Conservation (phyloP, 2,113 vertebrate species). For the Perccottus glenii region DNA sequence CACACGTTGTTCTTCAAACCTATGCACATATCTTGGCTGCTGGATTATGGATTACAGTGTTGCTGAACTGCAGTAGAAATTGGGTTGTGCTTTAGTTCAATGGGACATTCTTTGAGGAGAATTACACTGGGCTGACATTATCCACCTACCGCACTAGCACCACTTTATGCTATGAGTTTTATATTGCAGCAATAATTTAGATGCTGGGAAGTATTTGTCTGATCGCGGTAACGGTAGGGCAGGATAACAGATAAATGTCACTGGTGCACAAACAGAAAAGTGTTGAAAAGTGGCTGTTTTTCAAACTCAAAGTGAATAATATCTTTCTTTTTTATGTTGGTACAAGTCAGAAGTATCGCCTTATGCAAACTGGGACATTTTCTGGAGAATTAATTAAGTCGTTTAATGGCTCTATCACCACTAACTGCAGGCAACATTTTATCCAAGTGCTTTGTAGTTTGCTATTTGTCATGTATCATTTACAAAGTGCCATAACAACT, state of each 20-base stretch:
- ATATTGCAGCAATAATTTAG: slow-evolving; percentile 28
- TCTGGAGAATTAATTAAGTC: slow-evolving; percentile 67
- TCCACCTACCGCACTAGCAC: slow-evolving; percentile 2
- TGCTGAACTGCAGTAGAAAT: slow-evolving; percentile 39
- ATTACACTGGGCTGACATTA: slow-evolving; percentile 36
- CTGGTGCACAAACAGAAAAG: slow-evolving; percentile 23
- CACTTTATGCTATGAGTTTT: slow-evolving; percentile 12
- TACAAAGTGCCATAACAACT: slow-evolving; percentile 61
- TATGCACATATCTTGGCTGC: neutral
- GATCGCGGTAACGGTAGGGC: slow-evolving; percentile 24
- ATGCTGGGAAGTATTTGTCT: slow-evolving; percentile 33
- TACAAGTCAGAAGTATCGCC: slow-evolving; percentile 47
- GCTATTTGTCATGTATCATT: slow-evolving; percentile 66
- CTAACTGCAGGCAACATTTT: slow-evolving; percentile 66
- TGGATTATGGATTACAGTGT: slow-evolving; percentile 26
- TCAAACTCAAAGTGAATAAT: slow-evolving; percentile 36
- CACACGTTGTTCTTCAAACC: slow-evolving; percentile 1
- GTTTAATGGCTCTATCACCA: slow-evolving; percentile 64
- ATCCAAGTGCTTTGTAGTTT: slow-evolving; percentile 71
- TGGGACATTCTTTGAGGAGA: slow-evolving; percentile 37
- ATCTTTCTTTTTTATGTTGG: slow-evolving; percentile 33
- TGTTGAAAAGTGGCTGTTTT: slow-evolving; percentile 14
- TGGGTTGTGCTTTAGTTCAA: slow-evolving; percentile 37
- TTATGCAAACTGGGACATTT: slow-evolving; percentile 55
- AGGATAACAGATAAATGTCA: slow-evolving; percentile 55